Evolutionary conservation across 2,797 vertebrate genomes (phyloP), one percentile per base, ranked within the genome.

Genomic region (Ptychobarbus kaznakovi): DNA sequence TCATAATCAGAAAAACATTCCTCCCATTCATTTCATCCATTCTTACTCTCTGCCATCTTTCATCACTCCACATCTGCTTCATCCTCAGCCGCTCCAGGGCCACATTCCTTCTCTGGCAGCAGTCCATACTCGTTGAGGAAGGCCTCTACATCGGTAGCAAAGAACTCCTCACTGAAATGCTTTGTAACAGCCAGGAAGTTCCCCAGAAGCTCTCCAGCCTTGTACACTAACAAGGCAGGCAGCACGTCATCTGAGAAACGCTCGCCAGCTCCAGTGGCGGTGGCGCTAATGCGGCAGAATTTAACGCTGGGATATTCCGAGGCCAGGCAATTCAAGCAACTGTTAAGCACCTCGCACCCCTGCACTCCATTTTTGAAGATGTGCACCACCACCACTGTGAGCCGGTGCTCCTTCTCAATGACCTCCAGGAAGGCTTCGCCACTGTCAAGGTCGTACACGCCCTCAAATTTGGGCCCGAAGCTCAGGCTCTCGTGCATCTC

Each of bases 401-500:
- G 95, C 89, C 96, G 96, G 86, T 95, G 96, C 91, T 99, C 98
- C 89, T 98, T 99, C 91, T 98, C 97, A 0, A 99, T 96, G 74
- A 97, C 95, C 86, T 98, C 96, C 42, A 99, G 91, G 90, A 96
- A 96, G 82, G 94, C 94, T 77, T 96, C 97, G 4, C 98, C 97
- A 0, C 93, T 97, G 80, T 96, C 95, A 84, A 99, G 94, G 89
- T 99, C 97, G 0, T 95, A 95, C 66, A 99, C 91, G 1, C 94
- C 94, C 73, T 96, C 97, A 0, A 99, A 97, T 86, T 92, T 96
- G 0, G 97, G 98, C 84, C 97, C 98, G 12, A 99, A 98, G 89
- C 98, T 99, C 89, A 99, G 94, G 88, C 96, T 95, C 89, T 98
- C 96, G 22, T 98, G 98, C 98, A 99, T 99, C 81, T 98, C 97